Evolutionary conservation across 2,797 vertebrate species (phyloP), one percentile per base, ranked within the genome.

Genomic region (Phrynocephalus vlangalii): DNA sequence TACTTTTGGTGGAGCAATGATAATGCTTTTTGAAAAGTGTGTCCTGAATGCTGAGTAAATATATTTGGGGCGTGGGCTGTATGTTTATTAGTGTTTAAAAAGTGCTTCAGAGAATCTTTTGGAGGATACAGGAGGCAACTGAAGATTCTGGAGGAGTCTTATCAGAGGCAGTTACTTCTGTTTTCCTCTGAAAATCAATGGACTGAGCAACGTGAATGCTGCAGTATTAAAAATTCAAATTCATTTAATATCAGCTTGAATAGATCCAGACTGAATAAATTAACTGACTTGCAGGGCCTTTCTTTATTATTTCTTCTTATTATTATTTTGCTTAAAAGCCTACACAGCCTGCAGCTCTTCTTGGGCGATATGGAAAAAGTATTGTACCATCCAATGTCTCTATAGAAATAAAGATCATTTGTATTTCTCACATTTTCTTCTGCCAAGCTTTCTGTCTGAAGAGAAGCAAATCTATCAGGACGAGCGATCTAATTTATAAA

Each of bases 401-500:
- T 91, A 91, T 82, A 92, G 90, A 93, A 28, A 89, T 87, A 93
- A 92, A 91, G 28, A 90, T 84, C 87, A 90, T 94, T 94, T 93
- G 88, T 83, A 92, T 93, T 94, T 94, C n/a, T 93, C 89, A 89
- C 90, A 77, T 33, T 80, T 94, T 90, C 88, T 92, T 94, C 92
- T 88, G 80, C 90, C 90, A 77, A 88, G 30, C 81, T 13, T 70
- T 92, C 28, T 78, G 70, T 92, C 85, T 92, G 82, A 90, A 91
- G 88, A 76, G 48, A 90, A 88, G 56, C 26, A 76, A 86, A 86
- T 83, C 83, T 94, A 94, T 94, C 90, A 90, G 82, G 87, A 91
- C 91, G 86, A 93, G 84, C 89, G 86, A 95, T 94, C 87, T 94
- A 93, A 91, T 85, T 91, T 89, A 90, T 75, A 92, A 95, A 91